Conservation (phyloP, 2,888 invertebrate genomes). For the Drosophila helvetica region DNA sequence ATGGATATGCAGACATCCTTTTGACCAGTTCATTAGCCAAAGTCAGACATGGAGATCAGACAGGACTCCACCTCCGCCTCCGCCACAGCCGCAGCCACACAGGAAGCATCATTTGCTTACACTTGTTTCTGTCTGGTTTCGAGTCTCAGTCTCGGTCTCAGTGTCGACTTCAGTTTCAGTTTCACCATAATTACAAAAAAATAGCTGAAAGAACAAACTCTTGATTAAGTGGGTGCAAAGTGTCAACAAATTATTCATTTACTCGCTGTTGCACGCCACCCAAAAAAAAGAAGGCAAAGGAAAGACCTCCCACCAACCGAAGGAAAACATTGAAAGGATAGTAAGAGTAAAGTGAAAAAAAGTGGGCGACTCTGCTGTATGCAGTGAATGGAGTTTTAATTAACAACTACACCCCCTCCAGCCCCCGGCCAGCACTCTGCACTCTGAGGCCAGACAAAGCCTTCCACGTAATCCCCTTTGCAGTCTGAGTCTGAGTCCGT, state of each 20-base stretch:
- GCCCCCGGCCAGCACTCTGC: not conserved
- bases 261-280: conserved; percentile 14
- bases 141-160: not conserved
- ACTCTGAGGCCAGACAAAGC: conserved; percentile 19
- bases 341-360: not conserved
- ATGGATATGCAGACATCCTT: conserved; percentile 11
- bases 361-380: conserved; percentile 9
- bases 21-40: conserved; percentile 33
- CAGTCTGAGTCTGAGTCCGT: conserved; percentile 37
- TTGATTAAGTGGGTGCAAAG: conserved; percentile 46
- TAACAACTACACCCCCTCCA: conserved; percentile 24
- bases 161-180: conserved; percentile 14
- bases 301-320: conserved; percentile 10
- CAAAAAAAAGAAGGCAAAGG: conserved; percentile 7
- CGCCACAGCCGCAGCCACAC: not conserved
- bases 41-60: not conserved
- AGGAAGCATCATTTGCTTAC: conserved; percentile 38
- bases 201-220: conserved; percentile 40
- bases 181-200: conserved; percentile 28
- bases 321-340: conserved; percentile 13
- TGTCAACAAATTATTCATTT: conserved; percentile 49
- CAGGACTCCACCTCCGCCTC: not conserved
- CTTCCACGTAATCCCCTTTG: conserved; percentile 28
- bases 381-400: conserved; percentile 43
- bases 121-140: conserved; percentile 26